A percentile compares a stretch with the other conserved stretches of the same genome.
phyloP scores from a whole-genome alignment of 2,113 vertebrate genomes.

The Albula glossodonta region DNA sequence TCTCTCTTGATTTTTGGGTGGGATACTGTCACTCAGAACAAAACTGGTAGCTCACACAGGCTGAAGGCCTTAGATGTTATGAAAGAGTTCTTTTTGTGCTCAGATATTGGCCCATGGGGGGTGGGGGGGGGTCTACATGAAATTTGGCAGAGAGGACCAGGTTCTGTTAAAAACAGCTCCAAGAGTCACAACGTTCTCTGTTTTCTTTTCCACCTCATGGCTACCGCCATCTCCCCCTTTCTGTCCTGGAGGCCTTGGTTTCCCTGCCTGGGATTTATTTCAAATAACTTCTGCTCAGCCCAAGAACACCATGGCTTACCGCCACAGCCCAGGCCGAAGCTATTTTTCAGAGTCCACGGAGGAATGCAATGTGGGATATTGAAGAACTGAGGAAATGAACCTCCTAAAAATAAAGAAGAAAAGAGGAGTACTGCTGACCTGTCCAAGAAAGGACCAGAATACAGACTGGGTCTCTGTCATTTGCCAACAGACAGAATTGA shows the following conservation, averaged over 20 bases:
- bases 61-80: too few relatives aligned
- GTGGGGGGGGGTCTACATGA: neutral
- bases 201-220: conserved; percentile 37
- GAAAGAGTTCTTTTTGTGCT: too few relatives aligned
- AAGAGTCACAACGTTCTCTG: neutral
- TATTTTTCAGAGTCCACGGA: neutral
- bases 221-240: conserved; percentile 45
- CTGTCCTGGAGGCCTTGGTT: neutral
- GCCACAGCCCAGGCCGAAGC: neutral
- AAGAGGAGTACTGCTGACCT: neutral
- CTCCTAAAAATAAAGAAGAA: neutral
- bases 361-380: neutral
- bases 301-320: neutral
- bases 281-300: neutral
- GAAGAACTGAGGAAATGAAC: neutral
- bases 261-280: neutral
- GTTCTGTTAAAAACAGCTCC: neutral
- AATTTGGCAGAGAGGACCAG: neutral
- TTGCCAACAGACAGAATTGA: too few relatives aligned
- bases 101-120: too few relatives aligned
- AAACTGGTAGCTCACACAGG: too few relatives aligned
- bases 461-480: too few relatives aligned
- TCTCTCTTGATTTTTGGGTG: conserved; percentile 8
- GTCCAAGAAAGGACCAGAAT: neutral
- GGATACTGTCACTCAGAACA: too few relatives aligned